Conservation (phyloP, 2,888 invertebrate species). For the Aphodius granarius region DNA sequence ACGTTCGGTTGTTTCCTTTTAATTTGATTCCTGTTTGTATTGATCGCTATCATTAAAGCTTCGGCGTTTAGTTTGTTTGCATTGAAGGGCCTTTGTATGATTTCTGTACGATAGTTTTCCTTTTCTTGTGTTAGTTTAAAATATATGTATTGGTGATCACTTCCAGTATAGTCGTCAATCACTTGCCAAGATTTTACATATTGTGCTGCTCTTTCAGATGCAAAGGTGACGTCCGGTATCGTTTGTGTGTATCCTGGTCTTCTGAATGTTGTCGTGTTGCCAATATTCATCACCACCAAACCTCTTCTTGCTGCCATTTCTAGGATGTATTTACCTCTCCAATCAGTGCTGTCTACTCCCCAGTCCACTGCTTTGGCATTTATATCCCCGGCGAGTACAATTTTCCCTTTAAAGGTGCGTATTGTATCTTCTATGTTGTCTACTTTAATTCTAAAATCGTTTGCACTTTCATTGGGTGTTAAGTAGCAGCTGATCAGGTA, state of each 20-base stretch:
- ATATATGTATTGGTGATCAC: slow-evolving; percentile 13
- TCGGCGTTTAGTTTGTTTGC: not conserved
- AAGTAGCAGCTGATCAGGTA: not conserved
- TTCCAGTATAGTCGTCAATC: too few species aligned
- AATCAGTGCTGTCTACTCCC: not conserved
- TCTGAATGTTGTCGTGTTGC: not conserved
- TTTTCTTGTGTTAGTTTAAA: too few species aligned
- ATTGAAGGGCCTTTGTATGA: not conserved
- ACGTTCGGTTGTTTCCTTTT: too few species aligned
- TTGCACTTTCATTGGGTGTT: not conserved
- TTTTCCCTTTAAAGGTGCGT: not conserved
- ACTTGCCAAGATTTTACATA: not conserved
- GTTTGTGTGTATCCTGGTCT: slow-evolving; percentile 2
- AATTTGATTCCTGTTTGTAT: too few species aligned
- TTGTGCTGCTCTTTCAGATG: not conserved
- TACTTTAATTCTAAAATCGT: not conserved
- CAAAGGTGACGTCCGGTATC: slow-evolving; percentile 1
- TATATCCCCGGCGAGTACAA: not conserved
- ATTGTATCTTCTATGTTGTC: not conserved
- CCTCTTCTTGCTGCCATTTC: not conserved
- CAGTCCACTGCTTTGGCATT: slow-evolving; percentile 5
- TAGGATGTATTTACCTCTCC: not conserved
- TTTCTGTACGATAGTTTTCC: too few species aligned
- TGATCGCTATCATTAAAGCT: not conserved
- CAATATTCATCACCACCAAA: not conserved